Base-by-base conservation (phyloP, 2,113 vertebrate species). In the Brachyistius frenatus region DNA sequence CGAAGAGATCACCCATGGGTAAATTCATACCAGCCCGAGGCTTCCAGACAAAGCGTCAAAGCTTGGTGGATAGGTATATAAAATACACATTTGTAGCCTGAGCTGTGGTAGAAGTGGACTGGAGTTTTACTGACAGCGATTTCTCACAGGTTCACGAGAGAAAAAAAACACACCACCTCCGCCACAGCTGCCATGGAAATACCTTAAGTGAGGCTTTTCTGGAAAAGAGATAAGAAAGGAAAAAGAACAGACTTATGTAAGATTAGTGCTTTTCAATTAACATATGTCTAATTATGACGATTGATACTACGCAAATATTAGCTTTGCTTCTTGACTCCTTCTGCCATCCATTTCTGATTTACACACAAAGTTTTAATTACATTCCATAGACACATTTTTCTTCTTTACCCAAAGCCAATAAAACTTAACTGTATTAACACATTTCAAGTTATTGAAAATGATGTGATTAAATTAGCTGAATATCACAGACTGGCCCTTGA, bases 21-120 rank as follows among this genome's bases (percentile, higher is more conserved):
- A 77, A 72, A 84, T 79, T 80, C 73, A 85, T 52, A 4, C 58
- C 74, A 55, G 84, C 88, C 74, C 3, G 15, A 65, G 72, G 81
- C 85, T 81, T 68, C 64, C 72, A 76, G 73, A 85, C 79, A 61
- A 70, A 64, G 81, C 53, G 55, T 80, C 67, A 83, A 55, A 77
- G 61, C 77, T 83, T 30, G 41, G 49, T 61, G 70, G 56, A 81
- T 81, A 76, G 74, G 39, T 71, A 41, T 71, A 46, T 76, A 79
- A 88, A 72, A 70, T n/a, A 76, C 81, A 32, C 58, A 80, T 78
- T 66, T 74, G 77, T 64, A 58, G 49, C 58, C 14, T 7, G 39
- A 78, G 70, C 66, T 78, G 73, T 32, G 53, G 47, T 36, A 16
- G 75, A 57, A 55, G 78, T 52, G 73, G 49, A 70, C 52, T 53